phyloP scores from a whole-genome alignment of 2,888 invertebrate species.

The Cerceris ruficornis region DNA sequence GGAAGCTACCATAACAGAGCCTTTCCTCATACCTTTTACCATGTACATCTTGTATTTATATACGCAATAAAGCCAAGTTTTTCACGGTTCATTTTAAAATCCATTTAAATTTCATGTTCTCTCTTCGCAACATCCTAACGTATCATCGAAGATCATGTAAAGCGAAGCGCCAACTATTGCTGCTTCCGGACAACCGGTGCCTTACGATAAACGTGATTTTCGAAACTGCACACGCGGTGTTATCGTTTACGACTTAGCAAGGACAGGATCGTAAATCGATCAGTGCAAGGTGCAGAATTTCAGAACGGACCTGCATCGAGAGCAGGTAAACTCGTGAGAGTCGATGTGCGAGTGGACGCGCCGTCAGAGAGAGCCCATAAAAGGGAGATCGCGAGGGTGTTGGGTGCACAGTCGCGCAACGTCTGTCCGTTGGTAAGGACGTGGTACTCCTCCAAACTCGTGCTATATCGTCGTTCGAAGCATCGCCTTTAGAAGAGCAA shows the following conservation, averaged over 20 bases:
- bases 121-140: too few relatives aligned
- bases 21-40: not conserved
- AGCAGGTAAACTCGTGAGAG: constrained; percentile 43
- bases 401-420: constrained; percentile 69
- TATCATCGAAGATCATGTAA: too few relatives aligned
- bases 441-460: constrained; percentile 32
- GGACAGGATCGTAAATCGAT: too few relatives aligned
- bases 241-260: too few relatives aligned
- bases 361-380: constrained; percentile 61
- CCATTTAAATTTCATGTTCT: too few relatives aligned
- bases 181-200: not conserved
- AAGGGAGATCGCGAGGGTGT: constrained; percentile 67
- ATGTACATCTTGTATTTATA: constrained; percentile 7
- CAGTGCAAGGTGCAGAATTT: too few relatives aligned
- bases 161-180: too few relatives aligned
- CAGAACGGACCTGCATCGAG: too few relatives aligned
- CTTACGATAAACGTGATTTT: not conserved
- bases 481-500: constrained; percentile 50
- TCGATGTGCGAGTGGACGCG: constrained; percentile 62
- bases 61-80: constrained; percentile 6
- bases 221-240: too few relatives aligned
- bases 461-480: constrained; percentile 18
- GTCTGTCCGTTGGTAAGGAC: constrained; percentile 60
- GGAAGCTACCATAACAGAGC: constrained; percentile 73
- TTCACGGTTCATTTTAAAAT: not conserved